A percentile compares a stretch with the other conserved stretches of the same genome.
These are phyloP conservation scores for Campoletis sonorensis DNA, from an alignment of 1,140 invertebrate genomes.

Conservation along the genomic window DNA sequence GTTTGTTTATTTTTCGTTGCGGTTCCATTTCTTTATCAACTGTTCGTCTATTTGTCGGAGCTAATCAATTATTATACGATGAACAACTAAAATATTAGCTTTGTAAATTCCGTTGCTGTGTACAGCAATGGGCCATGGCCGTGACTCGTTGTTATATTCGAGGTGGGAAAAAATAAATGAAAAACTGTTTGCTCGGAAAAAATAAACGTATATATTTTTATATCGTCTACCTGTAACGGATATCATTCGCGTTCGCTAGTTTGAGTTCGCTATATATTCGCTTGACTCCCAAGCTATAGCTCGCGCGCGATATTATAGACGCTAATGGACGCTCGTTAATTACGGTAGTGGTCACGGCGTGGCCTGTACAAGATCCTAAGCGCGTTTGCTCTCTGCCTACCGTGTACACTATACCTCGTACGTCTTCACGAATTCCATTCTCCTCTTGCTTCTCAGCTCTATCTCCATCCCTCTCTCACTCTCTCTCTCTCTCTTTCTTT, in stretches of 20 bases:
- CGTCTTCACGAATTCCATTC: slow-evolving; percentile 71
- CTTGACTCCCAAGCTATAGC: slow-evolving; percentile 27
- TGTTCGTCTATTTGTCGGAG: too few relatives aligned
- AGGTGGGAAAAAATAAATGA: background rate
- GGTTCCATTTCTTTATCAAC: too few relatives aligned
- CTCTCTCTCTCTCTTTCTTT: background rate
- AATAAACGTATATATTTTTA: background rate
- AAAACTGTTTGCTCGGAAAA: background rate
- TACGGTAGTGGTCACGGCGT: slow-evolving; percentile 58
- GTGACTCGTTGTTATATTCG: too few relatives aligned
- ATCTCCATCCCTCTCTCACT: background rate
- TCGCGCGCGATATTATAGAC: slow-evolving; percentile 70
- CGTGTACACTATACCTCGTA: slow-evolving; percentile 57
- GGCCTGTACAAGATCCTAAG: slow-evolving; percentile 40
- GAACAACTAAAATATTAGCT: too few relatives aligned
- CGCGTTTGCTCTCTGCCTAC: slow-evolving; percentile 35
- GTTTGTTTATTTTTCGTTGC: too few relatives aligned
- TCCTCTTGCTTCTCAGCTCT: slow-evolving; percentile 41
- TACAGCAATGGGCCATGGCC: too few relatives aligned
- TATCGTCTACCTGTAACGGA: slow-evolving; percentile 60
- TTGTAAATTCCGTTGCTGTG: background rate
- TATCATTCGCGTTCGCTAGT: slow-evolving; percentile 61
- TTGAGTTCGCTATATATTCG: slow-evolving; percentile 21
- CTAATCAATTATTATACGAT: too few relatives aligned
- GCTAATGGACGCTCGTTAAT: slow-evolving; percentile 73